Percentiles rank a stretch among this genome's conserved stretches.
Evolutionary conservation across 2,797 vertebrate species (phyloP).

Genomic region (Lepidocolaptes lacrymiger): DNA sequence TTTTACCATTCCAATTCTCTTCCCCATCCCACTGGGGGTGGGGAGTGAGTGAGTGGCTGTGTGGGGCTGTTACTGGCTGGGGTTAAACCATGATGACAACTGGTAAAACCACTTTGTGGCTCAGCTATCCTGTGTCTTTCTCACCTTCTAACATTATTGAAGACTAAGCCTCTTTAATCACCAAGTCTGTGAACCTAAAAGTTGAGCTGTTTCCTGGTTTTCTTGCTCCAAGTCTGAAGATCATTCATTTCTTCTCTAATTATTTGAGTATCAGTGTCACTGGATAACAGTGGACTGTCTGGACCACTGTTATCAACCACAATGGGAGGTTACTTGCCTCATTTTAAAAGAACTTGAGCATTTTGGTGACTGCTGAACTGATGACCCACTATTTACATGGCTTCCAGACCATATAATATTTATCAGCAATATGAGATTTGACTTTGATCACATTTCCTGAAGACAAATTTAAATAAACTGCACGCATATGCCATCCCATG

Average conservation of each 20-base stretch:
- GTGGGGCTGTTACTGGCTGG: neutral
- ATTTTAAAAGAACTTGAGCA: neutral
- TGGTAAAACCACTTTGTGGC: neutral
- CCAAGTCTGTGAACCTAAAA: neutral
- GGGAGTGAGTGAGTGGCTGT: accelerated
- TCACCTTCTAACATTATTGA: neutral
- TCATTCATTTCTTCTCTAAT: neutral
- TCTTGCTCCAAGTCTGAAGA: neutral
- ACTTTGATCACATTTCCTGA: neutral
- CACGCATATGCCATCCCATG: neutral
- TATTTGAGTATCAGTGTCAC: neutral
- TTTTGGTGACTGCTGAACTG: neutral
- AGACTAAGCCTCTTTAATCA: neutral
- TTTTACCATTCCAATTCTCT: neutral
- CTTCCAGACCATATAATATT: neutral
- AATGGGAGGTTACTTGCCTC: neutral
- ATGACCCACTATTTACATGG: neutral
- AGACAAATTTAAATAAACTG: neutral
- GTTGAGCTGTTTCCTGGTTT: neutral
- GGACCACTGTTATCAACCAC: neutral
- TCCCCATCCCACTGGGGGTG: neutral
- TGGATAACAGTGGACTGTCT: neutral
- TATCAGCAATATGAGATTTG: neutral
- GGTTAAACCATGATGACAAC: neutral
- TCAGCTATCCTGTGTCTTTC: neutral